phyloP scores from a whole-genome alignment of 2,797 vertebrate species.

The Ambastaia sidthimunki region DNA sequence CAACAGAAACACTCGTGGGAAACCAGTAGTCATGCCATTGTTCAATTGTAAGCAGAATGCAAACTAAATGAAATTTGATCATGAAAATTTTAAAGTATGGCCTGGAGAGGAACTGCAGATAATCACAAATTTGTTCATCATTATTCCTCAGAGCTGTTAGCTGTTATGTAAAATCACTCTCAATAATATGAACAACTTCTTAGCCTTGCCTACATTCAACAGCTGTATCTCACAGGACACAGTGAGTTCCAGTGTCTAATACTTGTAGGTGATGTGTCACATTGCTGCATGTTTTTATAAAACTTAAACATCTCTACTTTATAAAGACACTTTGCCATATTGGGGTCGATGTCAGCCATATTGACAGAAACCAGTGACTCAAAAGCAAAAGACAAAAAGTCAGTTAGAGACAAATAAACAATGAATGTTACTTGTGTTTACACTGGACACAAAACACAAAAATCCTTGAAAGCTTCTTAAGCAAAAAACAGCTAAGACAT shows the following conservation, averaged over 20 bases:
- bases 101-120: conserved; percentile 1
- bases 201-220: no score
- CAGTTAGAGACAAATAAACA: not conserved
- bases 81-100: conserved; percentile 8
- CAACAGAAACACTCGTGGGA: not conserved
- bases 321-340: no score
- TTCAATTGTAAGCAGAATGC: conserved; percentile 19
- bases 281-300: no score
- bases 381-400: conserved; percentile 8
- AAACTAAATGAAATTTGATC: not conserved
- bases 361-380: not conserved
- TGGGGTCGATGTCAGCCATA: no score
- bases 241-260: no score
- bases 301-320: no score
- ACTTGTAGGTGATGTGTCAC: no score
- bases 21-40: not conserved
- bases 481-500: no score
- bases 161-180: not conserved
- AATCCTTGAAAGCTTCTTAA: not conserved
- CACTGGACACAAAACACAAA: not conserved
- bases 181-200: no score
- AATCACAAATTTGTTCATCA: not conserved
- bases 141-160: not conserved
- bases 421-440: conserved; percentile 11
- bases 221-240: no score